These are phyloP conservation scores for Rhegmatorhina hoffmannsi DNA, from an alignment of 2,113 vertebrate species.

Conservation along the genomic window DNA sequence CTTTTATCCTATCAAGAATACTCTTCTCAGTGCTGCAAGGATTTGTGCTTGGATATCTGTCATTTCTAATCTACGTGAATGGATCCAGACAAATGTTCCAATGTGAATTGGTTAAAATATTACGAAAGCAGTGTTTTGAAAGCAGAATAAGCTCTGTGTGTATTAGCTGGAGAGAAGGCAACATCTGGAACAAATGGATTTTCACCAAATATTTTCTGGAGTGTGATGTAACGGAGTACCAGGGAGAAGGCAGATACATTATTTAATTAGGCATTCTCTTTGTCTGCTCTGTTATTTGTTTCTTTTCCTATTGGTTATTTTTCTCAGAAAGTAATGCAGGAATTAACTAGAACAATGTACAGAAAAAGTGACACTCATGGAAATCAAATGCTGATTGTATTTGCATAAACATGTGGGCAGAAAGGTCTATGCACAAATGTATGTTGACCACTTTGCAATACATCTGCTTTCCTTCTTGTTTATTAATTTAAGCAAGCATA, in stretches of 20 bases:
- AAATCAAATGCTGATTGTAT: not conserved
- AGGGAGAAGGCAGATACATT: not conserved
- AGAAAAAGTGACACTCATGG: not conserved
- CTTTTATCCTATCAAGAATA: not conserved
- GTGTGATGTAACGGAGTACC: not conserved
- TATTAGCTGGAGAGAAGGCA: not conserved
- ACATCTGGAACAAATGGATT: slow-evolving; percentile 6
- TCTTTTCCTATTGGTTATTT: not conserved
- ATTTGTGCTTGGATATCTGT: not conserved
- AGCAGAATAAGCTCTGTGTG: not conserved
- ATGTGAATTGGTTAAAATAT: not conserved
- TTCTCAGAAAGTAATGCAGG: not conserved
- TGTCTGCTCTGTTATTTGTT: not conserved
- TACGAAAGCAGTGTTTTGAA: not conserved
- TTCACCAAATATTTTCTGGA: slow-evolving; percentile 3
- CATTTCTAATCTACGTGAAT: not conserved
- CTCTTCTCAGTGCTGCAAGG: not conserved
- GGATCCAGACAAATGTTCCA: not conserved
- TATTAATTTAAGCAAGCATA: not conserved
- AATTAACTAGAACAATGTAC: not conserved
- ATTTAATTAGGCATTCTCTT: not conserved
- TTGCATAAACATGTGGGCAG: not conserved
- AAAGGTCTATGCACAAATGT: not conserved
- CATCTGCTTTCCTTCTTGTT: not conserved
- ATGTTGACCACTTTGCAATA: not conserved